Base-by-base conservation (phyloP, 92 coral and sea anemone species). In the Zoanthus sansibaricus region DNA sequence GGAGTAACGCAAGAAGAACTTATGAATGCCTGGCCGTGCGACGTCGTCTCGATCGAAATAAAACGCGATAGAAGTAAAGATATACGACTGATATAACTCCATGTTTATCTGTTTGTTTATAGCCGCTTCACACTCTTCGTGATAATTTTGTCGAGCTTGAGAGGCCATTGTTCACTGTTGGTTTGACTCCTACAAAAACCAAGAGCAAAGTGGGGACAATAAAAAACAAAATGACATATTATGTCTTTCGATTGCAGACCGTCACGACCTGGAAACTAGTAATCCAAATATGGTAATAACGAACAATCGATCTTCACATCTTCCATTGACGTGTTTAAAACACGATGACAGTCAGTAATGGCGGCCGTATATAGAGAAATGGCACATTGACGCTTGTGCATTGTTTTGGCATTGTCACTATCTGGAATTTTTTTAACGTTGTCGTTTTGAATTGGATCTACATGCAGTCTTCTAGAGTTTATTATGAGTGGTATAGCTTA, bases 1-100 rank as follows among this genome's bases (percentile, higher is more conserved):
- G 9, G 99, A 90, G 70, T 87, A 91, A 76, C 93, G 87, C 88
- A 92, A 83, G 92, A 97, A 91, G 89, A 93, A 95, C 88, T 97
- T 95, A 92, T 95, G 96, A 79, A 93, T 92, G 44, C 99, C 99
- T 3, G 85, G 82, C 67, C 93, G 78, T 20, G 95, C 99, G 75
- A 97, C 94, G 89, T 97, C 99, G 82, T 97, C 99, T 76, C 99
- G 99, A 79, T 97, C 98, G 82, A 97, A 97, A 72, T 95, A 95
- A 80, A 88, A 93, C 72, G 99, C 98, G 88, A 97, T 88, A 76
- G 99, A 97, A 86, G 93, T 18, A 91, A 95, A 97, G 77, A 88
- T 96, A 86, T 97, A 97, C 71, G 97, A 90, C 15, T 98, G 98
- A 88, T 97, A 91, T 90, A 97, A 89, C 92, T 97, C 99, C 61